Base-by-base conservation (phyloP, 2,888 invertebrate genomes). In the Xylocampa areola region DNA sequence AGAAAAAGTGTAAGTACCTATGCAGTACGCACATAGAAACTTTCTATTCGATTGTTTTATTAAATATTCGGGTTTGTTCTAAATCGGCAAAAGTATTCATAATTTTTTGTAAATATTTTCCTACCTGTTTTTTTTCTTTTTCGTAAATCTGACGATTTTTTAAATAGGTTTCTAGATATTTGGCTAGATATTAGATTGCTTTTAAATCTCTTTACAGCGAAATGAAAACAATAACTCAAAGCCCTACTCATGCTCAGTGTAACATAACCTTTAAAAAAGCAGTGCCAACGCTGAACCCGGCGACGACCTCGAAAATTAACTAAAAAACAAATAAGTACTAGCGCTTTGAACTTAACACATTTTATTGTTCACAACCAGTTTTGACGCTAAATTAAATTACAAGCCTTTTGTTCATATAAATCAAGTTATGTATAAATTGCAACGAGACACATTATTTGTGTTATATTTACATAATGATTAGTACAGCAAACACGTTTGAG, bases 321-420 rank as follows among this genome's bases (percentile, higher is more conserved):
- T 66, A 80, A 85, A 84, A 85, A 85, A 86, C 80, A 85, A 85
- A 85, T 80, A 85, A 85, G 85, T 80, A 82, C 77, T 82, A 76
- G 70, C 81, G 77, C 82, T 85, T 83, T 89, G 86, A 89, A 88
- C 88, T 89, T 87, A 84, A 84, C 63, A 79, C 65, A 76, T 79
- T 87, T 89, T 88, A n/a, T 87, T 87, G 79, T 75, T 58, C 36
- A 47, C 53, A 83, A 82, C 83, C 80, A 76, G 82, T 84, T 84
- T 52, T 58, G 61, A 72, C 68, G 76, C 69, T 68, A 83, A 81
- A 83, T 85, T 82, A 81, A 83, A 81, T 84, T 80, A 81, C 73
- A 76, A 67, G 64, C 54, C 69, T 71, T 79, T 84, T 80, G 79
- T 80, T 69, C 72, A 76, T 81, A 79, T 74, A 69, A 68, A 69